Evolutionary conservation across 2,888 invertebrate genomes (phyloP), one percentile per base, ranked within the genome.

Genomic region (Caenorhabditis imperialis): DNA sequence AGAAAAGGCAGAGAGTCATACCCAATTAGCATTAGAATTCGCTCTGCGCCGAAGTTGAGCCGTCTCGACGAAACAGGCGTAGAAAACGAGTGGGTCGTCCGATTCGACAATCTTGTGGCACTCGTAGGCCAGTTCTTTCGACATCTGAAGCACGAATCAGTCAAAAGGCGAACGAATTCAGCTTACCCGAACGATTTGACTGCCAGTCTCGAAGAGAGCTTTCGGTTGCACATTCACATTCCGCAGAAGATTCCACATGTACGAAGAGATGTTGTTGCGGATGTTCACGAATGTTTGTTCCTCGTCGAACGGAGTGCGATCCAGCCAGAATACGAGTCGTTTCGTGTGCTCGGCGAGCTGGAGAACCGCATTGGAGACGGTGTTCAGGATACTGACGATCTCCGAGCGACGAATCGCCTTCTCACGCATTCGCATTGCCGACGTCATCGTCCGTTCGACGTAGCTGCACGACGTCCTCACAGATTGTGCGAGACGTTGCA

Each of bases 271-370:
- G 22, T 60, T 63, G 63, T 91, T 91, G 82, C 93, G 92, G 55
- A 92, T 91, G 69, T 92, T 92, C 50, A 91, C 91, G 85, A 93
- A 93, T 82, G 92, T 92, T 70, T 88, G 88, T 61, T 89, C 88
- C 3, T 88, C 88, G 58, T 89, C 89, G 86, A 91, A 92, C 86
- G 89, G 93, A 90, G 82, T 91, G 92, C 94, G 92, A 89, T 96
- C 95, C 18, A 97, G 91, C 95, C 96, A 97, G 87, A 93, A 93
- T 22, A 94, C 93, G 58, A 97, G 91, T 69, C 93, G 93, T 89
- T 95, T 96, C 40, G 95, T 92, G 45, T 93, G 92, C 50, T 92
- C 92, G 85, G 95, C 92, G 57, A 94, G 92, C 82, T 93, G 92
- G 47, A 94, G 93, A 57, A 96, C 94, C 6, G 75, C 77, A 22